Evolutionary conservation across 1,140 invertebrate species (phyloP).

Genomic region (Chlorops oryzae): DNA sequence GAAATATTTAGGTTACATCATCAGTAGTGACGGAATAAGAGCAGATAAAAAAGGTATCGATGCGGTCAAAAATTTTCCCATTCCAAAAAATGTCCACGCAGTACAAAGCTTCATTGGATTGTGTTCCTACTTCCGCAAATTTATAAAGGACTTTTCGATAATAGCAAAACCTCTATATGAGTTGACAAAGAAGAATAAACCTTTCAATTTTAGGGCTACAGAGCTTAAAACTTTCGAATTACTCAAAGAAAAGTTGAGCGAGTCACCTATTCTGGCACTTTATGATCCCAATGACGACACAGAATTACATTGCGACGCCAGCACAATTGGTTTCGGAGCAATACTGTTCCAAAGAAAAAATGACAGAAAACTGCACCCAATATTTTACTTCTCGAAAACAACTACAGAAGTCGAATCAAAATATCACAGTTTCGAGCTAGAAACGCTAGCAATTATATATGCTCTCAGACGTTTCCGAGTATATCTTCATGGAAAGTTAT

Average conservation of each 20-base stretch:
- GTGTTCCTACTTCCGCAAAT: conserved; percentile 11
- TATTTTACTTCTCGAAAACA: conserved; percentile 35
- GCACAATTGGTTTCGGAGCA: conserved; percentile 24
- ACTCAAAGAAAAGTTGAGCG: neutral
- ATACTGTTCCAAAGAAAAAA: conserved; percentile 19
- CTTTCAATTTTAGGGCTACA: conserved; percentile 9
- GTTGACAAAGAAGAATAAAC: conserved; percentile 4
- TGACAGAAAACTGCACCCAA: conserved; percentile 23
- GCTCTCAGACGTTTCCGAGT: conserved; percentile 28
- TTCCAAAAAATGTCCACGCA: conserved; percentile 5
- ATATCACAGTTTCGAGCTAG: conserved; percentile 40
- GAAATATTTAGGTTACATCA: conserved; percentile 19
- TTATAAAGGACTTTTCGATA: conserved; percentile 12
- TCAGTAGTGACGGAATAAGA: conserved; percentile 17
- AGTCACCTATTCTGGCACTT: conserved; percentile 4
- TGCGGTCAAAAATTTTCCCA: conserved; percentile 10
- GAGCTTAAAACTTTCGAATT: neutral
- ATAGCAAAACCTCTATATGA: conserved; percentile 14
- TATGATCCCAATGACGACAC: conserved; percentile 8
- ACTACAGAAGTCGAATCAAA: conserved; percentile 27
- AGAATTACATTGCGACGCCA: conserved; percentile 24
- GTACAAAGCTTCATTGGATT: conserved; percentile 7
- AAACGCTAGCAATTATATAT: conserved; percentile 29
- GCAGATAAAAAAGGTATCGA: conserved; percentile 9
- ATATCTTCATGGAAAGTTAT: conserved; percentile 49